phyloP scores from a whole-genome alignment of 2,888 invertebrate genomes.

The Drosophila nr. medialis region DNA sequence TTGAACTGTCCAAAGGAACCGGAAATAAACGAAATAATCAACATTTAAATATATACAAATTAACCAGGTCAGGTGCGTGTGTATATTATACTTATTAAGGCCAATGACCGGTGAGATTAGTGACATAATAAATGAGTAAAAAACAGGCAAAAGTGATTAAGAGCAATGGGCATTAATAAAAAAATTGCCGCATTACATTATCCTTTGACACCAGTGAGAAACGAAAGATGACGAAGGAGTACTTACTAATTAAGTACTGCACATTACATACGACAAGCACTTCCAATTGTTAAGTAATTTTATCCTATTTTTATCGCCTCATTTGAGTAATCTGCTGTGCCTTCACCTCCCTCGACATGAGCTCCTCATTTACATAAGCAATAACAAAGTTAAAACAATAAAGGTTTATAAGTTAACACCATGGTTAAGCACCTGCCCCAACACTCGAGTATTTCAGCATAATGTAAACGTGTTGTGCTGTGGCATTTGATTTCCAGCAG shows the following conservation, averaged over 20 bases:
- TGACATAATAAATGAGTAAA: conserved; percentile 11
- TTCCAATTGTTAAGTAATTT: conserved; percentile 33
- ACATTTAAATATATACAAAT: conserved; percentile 36
- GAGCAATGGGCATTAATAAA: conserved; percentile 7
- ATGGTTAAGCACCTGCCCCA: conserved; percentile 30
- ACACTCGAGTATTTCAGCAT: conserved; percentile 19
- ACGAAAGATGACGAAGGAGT: not conserved
- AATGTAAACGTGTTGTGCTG: conserved; percentile 58
- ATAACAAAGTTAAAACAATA: conserved; percentile 60
- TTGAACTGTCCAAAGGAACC: conserved; percentile 33
- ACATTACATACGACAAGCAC: conserved; percentile 12
- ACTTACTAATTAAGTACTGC: conserved; percentile 28
- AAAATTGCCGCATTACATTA: conserved; percentile 9
- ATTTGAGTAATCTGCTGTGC: conserved; percentile 30
- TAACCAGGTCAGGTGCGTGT: conserved; percentile 25
- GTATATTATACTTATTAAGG: conserved; percentile 9
- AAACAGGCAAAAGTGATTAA: conserved; percentile 22
- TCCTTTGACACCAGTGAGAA: conserved; percentile 11
- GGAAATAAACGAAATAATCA: conserved; percentile 50
- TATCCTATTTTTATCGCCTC: conserved; percentile 23
- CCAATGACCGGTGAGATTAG: conserved; percentile 40
- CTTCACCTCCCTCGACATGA: not conserved
- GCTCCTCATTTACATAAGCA: conserved; percentile 61
- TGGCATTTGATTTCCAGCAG: conserved; percentile 39
- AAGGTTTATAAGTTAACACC: conserved; percentile 66